Base-by-base conservation (phyloP, 2,797 vertebrate genomes). In the Ctenopoma multispine region DNA sequence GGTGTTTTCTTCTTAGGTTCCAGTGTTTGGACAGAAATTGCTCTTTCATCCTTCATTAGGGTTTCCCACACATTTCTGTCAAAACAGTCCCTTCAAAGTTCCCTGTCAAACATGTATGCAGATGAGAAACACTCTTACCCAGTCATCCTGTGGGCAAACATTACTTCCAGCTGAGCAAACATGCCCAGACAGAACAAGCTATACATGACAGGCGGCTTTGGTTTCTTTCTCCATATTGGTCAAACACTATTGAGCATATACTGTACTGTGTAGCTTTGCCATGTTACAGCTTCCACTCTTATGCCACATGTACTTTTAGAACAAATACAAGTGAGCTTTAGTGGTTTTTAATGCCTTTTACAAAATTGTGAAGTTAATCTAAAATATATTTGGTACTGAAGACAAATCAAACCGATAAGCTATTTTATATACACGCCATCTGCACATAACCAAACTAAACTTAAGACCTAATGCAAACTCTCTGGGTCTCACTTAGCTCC, bases 151-250 rank as follows among this genome's bases (percentile, higher is more conserved):
- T 87, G 78, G 90, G 90, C 86, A 91, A 92, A 91, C 85, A 91
- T 89, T 75, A 84, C 82, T 90, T 86, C 86, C 91, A 95, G 92
- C 93, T 94, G 92, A 92, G 85, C 81, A 93, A 94, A 94, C 91
- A 94, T 57, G 57, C 62, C 77, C 67, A 76, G 85, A 85, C 86
- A 74, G 89, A 89, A 84, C 83, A 87, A 80, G 73, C 82, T 80
- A 85, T 82, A 90, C 72, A 80, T 88, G 83, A 86, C 74, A 87
- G 73, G 73, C 64, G 31, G 71, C 49, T 89, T 79, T 41, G 59
- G 82, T 90, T 87, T 91, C 81, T 77, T 77, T 74, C 75, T 87
- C 80, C 49, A 75, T 77, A 69, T 76, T 81, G 72, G 65, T 83
- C 77, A 69, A 84, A 87, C 70, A 80, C 59, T 63, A 57, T 71